These are phyloP conservation scores for Volucella bombylans DNA, from an alignment of 2,888 invertebrate species.

Conservation along the genomic window DNA sequence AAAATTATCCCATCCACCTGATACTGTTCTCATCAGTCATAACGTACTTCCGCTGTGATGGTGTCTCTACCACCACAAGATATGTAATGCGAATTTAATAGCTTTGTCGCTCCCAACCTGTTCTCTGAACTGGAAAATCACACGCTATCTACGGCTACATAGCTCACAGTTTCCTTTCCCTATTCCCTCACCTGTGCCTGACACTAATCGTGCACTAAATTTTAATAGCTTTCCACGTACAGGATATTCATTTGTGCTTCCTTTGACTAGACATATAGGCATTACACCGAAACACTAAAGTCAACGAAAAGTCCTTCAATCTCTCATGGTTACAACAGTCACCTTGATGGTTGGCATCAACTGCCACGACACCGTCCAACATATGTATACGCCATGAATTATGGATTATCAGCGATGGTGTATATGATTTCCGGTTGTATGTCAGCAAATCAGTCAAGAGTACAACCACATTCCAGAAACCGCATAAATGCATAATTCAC, in stretches of 20 bases:
- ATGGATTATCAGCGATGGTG: constrained; percentile 25
- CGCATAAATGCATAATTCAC: constrained; percentile 62
- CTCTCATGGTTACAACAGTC: too few species aligned
- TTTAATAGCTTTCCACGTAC: constrained; percentile 52
- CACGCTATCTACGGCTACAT: constrained; percentile 24
- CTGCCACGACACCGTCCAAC: not conserved
- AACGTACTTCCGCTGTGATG: not conserved
- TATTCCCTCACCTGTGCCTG: not conserved
- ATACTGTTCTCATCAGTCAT: constrained; percentile 45
- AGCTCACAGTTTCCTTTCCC: not conserved
- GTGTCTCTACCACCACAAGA: constrained; percentile 1
- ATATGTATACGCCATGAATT: constrained; percentile 61
- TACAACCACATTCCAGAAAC: constrained; percentile 52
- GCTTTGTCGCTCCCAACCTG: constrained; percentile 58
- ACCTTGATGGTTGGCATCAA: too few species aligned
- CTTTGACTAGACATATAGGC: constrained; percentile 10
- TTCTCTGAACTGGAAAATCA: constrained; percentile 30
- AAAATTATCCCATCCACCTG: constrained; percentile 50
- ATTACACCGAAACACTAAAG: not conserved
- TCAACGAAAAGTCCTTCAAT: constrained; percentile 13
- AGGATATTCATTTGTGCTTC: constrained; percentile 60
- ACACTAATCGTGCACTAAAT: constrained; percentile 68
- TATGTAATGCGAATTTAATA: constrained; percentile 67
- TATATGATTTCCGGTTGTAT: constrained; percentile 68
- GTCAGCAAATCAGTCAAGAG: constrained; percentile 72